Evolutionary conservation across 2,113 vertebrate species (phyloP).

Genomic region (Probosciger aterrimus): DNA sequence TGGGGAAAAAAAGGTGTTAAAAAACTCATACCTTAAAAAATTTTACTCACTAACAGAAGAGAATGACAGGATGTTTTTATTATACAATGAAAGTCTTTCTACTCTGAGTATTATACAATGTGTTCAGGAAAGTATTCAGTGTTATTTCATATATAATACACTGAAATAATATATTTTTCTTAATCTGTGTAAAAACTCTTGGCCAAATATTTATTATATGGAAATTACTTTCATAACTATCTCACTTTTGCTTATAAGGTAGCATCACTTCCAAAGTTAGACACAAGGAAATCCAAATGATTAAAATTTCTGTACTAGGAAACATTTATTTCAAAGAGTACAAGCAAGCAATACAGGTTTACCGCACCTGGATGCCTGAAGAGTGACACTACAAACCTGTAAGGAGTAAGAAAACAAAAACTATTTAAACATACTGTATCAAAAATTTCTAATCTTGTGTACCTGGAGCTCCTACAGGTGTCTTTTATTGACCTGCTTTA

Average conservation of each 20-base stretch:
- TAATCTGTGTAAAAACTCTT: background rate
- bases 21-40: background rate
- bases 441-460: background rate
- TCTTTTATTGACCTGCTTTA: background rate
- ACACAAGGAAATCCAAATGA: background rate
- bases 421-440: background rate
- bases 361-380: background rate
- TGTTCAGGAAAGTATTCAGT: background rate
- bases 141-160: background rate
- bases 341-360: background rate
- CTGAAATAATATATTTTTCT: background rate
- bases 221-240: background rate
- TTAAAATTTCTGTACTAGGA: background rate
- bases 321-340: background rate
- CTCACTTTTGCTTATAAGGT: background rate
- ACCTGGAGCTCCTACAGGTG: background rate
- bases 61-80: background rate
- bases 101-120: background rate
- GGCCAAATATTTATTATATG: background rate
- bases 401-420: background rate
- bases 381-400: background rate
- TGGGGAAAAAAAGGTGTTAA: background rate
- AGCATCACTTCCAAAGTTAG: background rate
- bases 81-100: background rate
- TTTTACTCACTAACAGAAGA: background rate